These are phyloP conservation scores for Phylloscopus collybita DNA, from an alignment of 2,797 vertebrate genomes.

Conservation along the genomic window DNA sequence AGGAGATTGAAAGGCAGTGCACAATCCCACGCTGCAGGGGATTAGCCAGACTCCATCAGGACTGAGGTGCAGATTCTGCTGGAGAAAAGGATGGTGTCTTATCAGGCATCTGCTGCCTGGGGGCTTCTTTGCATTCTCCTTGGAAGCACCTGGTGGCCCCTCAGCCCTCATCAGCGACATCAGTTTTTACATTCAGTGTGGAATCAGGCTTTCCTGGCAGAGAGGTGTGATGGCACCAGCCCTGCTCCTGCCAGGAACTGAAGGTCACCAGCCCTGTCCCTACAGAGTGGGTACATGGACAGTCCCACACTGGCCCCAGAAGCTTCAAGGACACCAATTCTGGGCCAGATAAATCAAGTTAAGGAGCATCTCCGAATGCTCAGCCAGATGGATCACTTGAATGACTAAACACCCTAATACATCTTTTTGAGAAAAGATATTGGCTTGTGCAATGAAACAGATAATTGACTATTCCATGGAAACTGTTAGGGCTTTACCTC, in stretches of 20 bases:
- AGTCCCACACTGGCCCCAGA: background rate
- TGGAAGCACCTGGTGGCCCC: background rate
- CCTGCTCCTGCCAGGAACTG: background rate
- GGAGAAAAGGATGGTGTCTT: background rate
- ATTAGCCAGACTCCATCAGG: slow-evolving; percentile 30
- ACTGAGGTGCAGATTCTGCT: background rate
- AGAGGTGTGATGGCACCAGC: background rate
- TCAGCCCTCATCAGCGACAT: background rate
- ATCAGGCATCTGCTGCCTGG: background rate
- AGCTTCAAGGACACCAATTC: slow-evolving; percentile 63
- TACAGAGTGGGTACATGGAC: background rate
- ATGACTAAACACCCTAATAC: slow-evolving; percentile 74
- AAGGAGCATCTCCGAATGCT: slow-evolving; percentile 61
- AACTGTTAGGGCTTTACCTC: slow-evolving; percentile 56
- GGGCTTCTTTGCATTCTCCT: background rate
- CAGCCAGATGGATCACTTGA: slow-evolving; percentile 77
- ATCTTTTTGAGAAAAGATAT: slow-evolving; percentile 73
- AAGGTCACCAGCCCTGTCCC: slow-evolving; percentile 42
- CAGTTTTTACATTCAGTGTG: background rate
- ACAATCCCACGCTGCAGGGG: background rate
- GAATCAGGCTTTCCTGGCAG: background rate
- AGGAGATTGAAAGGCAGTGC: background rate
- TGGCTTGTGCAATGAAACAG: slow-evolving; percentile 78
- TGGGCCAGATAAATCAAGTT: slow-evolving; percentile 73
- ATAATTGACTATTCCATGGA: slow-evolving; percentile 75